Evolutionary conservation across 2,797 vertebrate genomes (phyloP).

Genomic region (Periophthalmus magnuspinnatus): DNA sequence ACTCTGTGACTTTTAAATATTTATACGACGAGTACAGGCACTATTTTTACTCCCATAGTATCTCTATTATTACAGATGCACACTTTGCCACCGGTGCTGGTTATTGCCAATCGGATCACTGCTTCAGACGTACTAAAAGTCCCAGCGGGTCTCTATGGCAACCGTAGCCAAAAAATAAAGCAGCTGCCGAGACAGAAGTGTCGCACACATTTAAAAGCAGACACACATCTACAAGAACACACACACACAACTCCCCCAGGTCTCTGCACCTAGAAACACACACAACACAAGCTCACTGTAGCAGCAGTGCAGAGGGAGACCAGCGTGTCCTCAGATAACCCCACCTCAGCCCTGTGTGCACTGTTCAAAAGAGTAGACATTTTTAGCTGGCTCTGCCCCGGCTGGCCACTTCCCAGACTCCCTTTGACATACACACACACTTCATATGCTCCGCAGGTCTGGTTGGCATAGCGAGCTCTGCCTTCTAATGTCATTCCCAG

Average conservation of each 20-base stretch:
- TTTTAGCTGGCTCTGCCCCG: conserved; percentile 61
- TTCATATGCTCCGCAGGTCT: conserved; percentile 30
- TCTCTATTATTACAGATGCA: conserved; percentile 9
- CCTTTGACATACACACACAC: conserved; percentile 25
- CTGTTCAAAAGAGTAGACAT: conserved; percentile 62
- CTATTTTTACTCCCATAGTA: background rate
- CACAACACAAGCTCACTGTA: conserved; percentile 62
- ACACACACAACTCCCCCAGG: conserved; percentile 51
- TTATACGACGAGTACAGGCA: background rate
- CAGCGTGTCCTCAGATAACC: conserved; percentile 68
- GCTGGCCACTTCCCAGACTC: conserved; percentile 63
- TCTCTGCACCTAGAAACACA: conserved; percentile 61
- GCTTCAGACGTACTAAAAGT: conserved; percentile 59
- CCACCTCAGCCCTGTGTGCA: conserved; percentile 41
- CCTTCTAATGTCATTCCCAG: conserved; percentile 35
- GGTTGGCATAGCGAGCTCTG: conserved; percentile 28
- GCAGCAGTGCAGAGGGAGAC: conserved; percentile 44
- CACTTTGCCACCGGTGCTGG: conserved; percentile 33
- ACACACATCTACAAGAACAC: conserved; percentile 14
- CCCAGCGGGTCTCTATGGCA: conserved; percentile 72
- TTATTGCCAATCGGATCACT: conserved; percentile 49
- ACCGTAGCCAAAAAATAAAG: conserved; percentile 70
- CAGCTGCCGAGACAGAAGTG: conserved; percentile 60
- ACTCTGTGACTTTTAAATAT: background rate
- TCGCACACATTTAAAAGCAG: conserved; percentile 18